Conservation (phyloP, 2,888 invertebrate genomes). For the Epirrhoe tristata region DNA sequence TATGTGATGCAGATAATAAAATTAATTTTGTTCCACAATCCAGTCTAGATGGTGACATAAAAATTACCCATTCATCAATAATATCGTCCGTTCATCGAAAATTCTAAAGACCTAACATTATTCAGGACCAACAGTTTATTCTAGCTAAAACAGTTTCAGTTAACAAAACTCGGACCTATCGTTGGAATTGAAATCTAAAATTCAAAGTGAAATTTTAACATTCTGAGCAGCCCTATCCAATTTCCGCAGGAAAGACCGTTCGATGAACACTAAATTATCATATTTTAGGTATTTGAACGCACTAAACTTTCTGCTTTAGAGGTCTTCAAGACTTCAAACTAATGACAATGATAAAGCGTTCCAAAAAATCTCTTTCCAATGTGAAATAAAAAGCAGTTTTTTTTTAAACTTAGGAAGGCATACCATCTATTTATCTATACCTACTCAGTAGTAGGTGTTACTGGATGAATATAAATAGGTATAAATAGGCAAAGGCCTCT, state of each 20-base stretch:
- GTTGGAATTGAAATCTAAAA: constrained; percentile 22
- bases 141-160: neutral
- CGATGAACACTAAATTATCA: constrained; percentile 51
- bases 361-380: too few species aligned
- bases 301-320: constrained; percentile 41
- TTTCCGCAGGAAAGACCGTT: constrained; percentile 42
- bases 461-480: too few species aligned
- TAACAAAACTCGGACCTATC: constrained; percentile 4
- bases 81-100: neutral
- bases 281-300: constrained; percentile 51
- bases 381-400: too few species aligned
- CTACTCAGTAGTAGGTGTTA: too few species aligned
- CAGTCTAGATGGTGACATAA: neutral
- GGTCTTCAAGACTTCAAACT: constrained; percentile 24
- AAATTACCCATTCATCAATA: neutral
- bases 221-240: constrained; percentile 39
- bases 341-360: constrained; percentile 24
- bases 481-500: too few species aligned
- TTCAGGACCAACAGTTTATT: neutral
- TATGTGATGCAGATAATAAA: too few species aligned
- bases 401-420: too few species aligned
- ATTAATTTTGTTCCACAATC: too few species aligned
- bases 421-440: too few species aligned
- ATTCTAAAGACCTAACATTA: neutral
- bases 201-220: constrained; percentile 15